A percentile compares a stretch with the other conserved stretches of the same genome.
phyloP scores from a whole-genome alignment of 23 tunicate genomes.

The Halocynthia aurantium region DNA sequence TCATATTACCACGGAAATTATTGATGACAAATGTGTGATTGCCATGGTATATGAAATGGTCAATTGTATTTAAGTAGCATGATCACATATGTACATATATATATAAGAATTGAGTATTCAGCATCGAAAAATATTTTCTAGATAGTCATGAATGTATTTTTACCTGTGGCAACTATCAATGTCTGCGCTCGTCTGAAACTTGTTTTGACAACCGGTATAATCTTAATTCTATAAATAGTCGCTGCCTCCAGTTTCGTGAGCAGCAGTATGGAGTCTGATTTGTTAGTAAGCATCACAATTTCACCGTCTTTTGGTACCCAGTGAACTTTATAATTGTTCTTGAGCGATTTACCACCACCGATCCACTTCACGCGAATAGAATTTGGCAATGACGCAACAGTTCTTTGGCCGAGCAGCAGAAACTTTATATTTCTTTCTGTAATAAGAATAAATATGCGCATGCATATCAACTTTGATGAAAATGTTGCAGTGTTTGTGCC shows the following conservation, averaged over 20 bases:
- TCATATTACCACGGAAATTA: too few species aligned
- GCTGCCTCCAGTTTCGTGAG: conserved; percentile 2
- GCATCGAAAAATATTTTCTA: too few species aligned
- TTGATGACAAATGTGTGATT: too few species aligned
- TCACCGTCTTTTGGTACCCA: conserved; percentile 25
- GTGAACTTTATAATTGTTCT: neutral
- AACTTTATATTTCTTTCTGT: too few species aligned
- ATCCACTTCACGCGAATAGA: conserved; percentile 6
- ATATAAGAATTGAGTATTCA: too few species aligned
- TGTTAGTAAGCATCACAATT: neutral
- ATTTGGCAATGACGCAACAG: neutral
- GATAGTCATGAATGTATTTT: neutral
- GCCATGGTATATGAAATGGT: too few species aligned
- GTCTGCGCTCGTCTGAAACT: neutral
- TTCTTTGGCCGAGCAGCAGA: neutral
- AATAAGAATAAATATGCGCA: neutral
- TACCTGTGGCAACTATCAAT: conserved; percentile 17
- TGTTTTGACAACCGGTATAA: neutral
- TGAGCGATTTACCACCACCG: neutral
- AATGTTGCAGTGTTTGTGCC: neutral
- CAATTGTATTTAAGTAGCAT: too few species aligned
- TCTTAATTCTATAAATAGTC: conserved; percentile 10
- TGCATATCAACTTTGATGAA: neutral
- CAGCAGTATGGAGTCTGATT: neutral
- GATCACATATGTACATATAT: too few species aligned